Evolutionary conservation across 2,888 invertebrate species (phyloP), one percentile per base, ranked within the genome.

Genomic region (Phymatocera aterrima): DNA sequence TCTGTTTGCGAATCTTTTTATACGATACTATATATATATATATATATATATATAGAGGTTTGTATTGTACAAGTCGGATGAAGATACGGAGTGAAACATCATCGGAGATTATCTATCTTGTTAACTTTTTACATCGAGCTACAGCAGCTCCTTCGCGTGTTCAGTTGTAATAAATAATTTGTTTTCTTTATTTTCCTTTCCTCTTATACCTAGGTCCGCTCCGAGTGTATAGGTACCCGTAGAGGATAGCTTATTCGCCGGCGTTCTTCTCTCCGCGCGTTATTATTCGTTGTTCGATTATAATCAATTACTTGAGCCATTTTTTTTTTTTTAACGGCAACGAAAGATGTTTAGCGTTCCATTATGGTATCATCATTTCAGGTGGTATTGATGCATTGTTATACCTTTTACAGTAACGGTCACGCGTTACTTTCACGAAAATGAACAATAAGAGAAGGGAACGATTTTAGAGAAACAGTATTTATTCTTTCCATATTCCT

Each of bases 81-180:
- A n/a, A n/a, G 31, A 60, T 31, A 31, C 31, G 31, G 28, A n/a
- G 24, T n/a, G 28, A 31, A 12, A 31, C 60, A 60, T 60, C 60
- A 60, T 60, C 24, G n/a, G 31, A 51, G 21, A 6, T 51, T 51
- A 51, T 60, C 6, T 60, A 31, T 31, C 60, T 60, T 60, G 60
- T 60, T 60, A 60, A 60, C 60, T 60, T 60, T 60, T 60, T 60
- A 60, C 60, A n/a, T 60, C 28, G n/a, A 60, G 31, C 31, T 60
- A 31, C 15, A 43, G 43, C 43, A 12, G 43, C 15, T 43, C 15
- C 10, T 15, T 31, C 24, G 12, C 60, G 31, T 60, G 6, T 28
- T 60, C 60, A 28, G 31, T 60, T 31, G 31, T 51, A 2, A n/a
- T 51, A 51, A 15, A 2, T 51, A 51, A 51, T 21, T 21, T 21